Evolutionary conservation across 2,797 vertebrate species (phyloP).

Genomic region (Tachyglossus aculeatus): DNA sequence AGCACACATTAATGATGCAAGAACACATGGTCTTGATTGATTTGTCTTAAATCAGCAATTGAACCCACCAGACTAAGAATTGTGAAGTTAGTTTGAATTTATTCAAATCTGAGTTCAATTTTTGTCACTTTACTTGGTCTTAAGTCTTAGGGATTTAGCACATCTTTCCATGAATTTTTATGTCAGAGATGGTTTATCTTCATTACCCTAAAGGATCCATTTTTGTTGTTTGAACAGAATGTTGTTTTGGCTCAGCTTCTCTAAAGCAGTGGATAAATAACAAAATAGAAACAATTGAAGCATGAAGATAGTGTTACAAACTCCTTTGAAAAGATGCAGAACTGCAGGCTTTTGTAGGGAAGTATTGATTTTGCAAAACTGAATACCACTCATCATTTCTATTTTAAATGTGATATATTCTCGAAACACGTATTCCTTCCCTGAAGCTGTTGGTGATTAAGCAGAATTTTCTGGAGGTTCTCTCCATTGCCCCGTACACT

Average conservation of each 20-base stretch:
- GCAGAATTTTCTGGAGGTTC: too few species aligned
- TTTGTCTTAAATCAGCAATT: background rate
- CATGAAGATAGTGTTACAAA: background rate
- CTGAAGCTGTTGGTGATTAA: too few species aligned
- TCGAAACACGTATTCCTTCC: too few species aligned
- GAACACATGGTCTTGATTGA: background rate
- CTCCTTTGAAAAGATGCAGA: background rate
- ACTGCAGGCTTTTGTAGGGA: background rate
- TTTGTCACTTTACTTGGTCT: background rate
- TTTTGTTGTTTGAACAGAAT: background rate
- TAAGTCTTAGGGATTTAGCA: background rate
- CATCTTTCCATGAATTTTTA: conserved; percentile 4
- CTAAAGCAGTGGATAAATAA: conserved; percentile 12
- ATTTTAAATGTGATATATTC: too few species aligned
- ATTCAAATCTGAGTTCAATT: conserved; percentile 39
- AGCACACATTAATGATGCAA: background rate
- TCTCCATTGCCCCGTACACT: too few species aligned
- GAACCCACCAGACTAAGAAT: conserved; percentile 12
- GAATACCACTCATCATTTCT: background rate
- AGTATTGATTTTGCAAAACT: conserved; percentile 28
- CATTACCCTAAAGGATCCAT: background rate
- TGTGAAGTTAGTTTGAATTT: background rate
- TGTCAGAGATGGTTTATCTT: background rate
- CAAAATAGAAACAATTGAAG: conserved; percentile 9
- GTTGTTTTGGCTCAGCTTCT: conserved; percentile 18